Base-by-base conservation (phyloP, 1,140 invertebrate species). In the Rhopalosiphum padi region DNA sequence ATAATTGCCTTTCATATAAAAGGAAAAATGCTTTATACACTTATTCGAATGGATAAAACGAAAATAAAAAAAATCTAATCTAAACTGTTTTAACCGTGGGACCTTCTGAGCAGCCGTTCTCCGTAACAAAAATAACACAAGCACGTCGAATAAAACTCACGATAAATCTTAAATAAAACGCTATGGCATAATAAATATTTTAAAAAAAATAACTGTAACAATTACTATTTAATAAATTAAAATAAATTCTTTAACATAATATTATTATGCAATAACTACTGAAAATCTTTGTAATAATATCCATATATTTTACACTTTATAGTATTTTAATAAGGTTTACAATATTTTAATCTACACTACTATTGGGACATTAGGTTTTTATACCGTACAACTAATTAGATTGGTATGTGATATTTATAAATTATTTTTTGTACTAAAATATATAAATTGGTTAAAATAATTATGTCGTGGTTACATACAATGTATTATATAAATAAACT, bases 41-140 rank as follows among this genome's bases (percentile, higher is more conserved):
- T 43, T 90, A 90, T 41, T 18, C 55, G 55, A 90, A 68, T 46
- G 89, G 23, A 90, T 68, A 60, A 68, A 90, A 90, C 53, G 37
- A 43, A 68, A 90, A 90, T 23, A 68, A 90, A 90, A 90, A 90
- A 51, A 68, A 43, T 43, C 53, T 18, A 90, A 46, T 30, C 55
- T 43, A 90, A 60, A 68, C 55, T 68, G 41, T 90, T 90, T 90
- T 60, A 68, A 90, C 89, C 89, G 55, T 90, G 89, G 89, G 89
- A 90, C 89, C 55, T 41, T 30, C 25, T 90, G 41, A 22, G 18
- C 53, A 90, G 53, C 37, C 87, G 87, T 89, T 43, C 30, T 18
- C 30, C n/a, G 1, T 77, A 23, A 9, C 25, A 90, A 90, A 68
- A 90, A 90, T 90, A 90, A 90, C 89, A 90, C 30, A 43, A 41